Conservation (phyloP, 2,888 invertebrate species). For the Agrilus cyanescens region DNA sequence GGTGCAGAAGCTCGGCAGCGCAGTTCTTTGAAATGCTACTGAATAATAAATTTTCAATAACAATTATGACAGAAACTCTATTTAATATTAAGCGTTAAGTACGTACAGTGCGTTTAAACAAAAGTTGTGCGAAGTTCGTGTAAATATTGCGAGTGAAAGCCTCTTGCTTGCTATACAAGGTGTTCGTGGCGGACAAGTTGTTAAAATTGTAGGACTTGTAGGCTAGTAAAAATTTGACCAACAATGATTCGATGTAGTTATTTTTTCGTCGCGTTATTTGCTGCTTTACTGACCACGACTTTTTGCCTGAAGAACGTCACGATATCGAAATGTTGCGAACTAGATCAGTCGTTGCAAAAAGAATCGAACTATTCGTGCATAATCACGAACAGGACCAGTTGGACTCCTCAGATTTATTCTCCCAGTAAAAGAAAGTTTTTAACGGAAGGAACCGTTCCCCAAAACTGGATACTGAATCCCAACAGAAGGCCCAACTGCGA, state of each 20-base stretch:
- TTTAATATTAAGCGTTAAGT: too few species aligned
- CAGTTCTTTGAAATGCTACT: too few species aligned
- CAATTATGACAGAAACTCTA: too few species aligned
- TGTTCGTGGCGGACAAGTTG: too few species aligned
- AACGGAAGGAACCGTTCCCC: conserved; percentile 33
- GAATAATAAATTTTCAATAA: too few species aligned
- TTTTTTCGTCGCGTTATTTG: too few species aligned
- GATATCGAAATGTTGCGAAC: conserved; percentile 33
- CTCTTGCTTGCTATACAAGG: not conserved
- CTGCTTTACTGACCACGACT: not conserved
- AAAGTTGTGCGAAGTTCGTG: too few species aligned
- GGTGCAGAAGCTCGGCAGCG: too few species aligned
- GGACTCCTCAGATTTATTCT: conserved; percentile 33
- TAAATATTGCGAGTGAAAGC: not conserved
- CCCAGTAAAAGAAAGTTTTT: conserved; percentile 36
- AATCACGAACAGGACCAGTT: not conserved
- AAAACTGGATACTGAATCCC: conserved; percentile 38
- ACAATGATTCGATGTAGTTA: not conserved
- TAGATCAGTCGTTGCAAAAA: conserved; percentile 13
- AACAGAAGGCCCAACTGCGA: conserved; percentile 31
- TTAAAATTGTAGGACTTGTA: not conserved
- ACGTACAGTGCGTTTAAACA: too few species aligned
- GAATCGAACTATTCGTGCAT: conserved; percentile 22
- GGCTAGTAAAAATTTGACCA: conserved; percentile 1
- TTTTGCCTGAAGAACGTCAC: conserved; percentile 15